Conservation (phyloP, 2,888 invertebrate genomes). For the Apomyelois bistriatella region DNA sequence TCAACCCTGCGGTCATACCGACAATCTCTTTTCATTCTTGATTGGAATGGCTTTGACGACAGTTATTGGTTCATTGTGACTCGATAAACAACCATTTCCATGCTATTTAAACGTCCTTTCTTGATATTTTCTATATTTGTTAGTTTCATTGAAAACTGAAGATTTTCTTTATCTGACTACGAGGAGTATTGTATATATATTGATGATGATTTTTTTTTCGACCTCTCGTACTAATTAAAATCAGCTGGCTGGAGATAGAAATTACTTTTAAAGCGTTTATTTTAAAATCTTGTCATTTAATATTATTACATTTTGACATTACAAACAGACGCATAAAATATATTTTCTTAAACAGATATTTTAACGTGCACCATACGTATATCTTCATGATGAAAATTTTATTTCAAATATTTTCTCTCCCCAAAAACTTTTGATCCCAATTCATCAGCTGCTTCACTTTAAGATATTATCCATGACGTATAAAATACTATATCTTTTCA, state of each 20-base stretch:
- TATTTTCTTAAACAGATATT: neutral
- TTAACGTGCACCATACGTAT: too few species aligned
- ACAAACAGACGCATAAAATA: neutral
- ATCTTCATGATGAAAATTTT: slow-evolving; percentile 7
- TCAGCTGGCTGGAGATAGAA: too few species aligned
- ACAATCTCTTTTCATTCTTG: slow-evolving; percentile 17
- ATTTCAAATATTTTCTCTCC: slow-evolving; percentile 15
- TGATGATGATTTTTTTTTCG: too few species aligned
- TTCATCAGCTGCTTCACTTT: slow-evolving; percentile 43
- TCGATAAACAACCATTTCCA: slow-evolving; percentile 4
- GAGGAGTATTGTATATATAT: too few species aligned
- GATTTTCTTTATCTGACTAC: neutral
- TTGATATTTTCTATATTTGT: neutral
- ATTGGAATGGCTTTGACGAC: slow-evolving; percentile 18
- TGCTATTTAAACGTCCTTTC: neutral
- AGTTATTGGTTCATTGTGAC: slow-evolving; percentile 16
- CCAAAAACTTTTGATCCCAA: slow-evolving; percentile 39
- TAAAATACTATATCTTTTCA: slow-evolving; percentile 51
- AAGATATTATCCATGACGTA: slow-evolving; percentile 55
- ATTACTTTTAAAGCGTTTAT: too few species aligned
- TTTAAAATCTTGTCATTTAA: too few species aligned
- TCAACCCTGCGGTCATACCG: neutral
- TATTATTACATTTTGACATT: too few species aligned
- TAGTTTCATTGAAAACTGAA: neutral
- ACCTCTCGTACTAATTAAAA: too few species aligned